phyloP scores from a whole-genome alignment of 1,140 invertebrate genomes.

The Bombus vancouverensis region DNA sequence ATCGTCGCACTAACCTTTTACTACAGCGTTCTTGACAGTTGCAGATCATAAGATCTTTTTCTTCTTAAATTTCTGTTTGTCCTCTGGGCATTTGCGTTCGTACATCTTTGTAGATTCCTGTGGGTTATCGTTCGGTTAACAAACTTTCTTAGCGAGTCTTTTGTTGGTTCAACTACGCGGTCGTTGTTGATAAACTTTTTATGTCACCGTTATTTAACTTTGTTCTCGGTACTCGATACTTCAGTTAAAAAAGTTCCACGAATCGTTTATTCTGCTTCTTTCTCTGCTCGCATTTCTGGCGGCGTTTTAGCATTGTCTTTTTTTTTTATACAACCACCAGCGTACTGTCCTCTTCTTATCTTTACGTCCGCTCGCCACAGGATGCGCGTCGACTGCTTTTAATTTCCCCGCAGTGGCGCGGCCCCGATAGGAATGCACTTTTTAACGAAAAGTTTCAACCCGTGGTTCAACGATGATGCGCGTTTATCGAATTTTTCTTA shows the following conservation, averaged over 20 bases:
- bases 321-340: neutral
- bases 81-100: constrained; percentile 34
- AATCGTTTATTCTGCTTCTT: neutral
- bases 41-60: neutral
- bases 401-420: neutral
- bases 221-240: constrained; percentile 3
- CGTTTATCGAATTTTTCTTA: neutral
- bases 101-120: neutral
- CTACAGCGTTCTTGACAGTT: neutral
- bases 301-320: no score
- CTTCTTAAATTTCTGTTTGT: constrained; percentile 26
- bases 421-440: neutral
- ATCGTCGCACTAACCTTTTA: neutral
- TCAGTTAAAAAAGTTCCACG: neutral
- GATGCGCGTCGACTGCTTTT: constrained; percentile 12
- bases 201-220: neutral
- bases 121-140: no score
- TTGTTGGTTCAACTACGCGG: no score
- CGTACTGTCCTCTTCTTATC: constrained; percentile 7
- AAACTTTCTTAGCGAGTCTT: no score
- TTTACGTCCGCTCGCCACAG: neutral
- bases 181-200: no score
- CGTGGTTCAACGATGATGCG: neutral
- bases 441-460: neutral
- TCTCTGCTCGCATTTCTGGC: neutral